Evolutionary conservation across 2,113 vertebrate species (phyloP), one percentile per base, ranked within the genome.

Genomic region (Penelope pileata): DNA sequence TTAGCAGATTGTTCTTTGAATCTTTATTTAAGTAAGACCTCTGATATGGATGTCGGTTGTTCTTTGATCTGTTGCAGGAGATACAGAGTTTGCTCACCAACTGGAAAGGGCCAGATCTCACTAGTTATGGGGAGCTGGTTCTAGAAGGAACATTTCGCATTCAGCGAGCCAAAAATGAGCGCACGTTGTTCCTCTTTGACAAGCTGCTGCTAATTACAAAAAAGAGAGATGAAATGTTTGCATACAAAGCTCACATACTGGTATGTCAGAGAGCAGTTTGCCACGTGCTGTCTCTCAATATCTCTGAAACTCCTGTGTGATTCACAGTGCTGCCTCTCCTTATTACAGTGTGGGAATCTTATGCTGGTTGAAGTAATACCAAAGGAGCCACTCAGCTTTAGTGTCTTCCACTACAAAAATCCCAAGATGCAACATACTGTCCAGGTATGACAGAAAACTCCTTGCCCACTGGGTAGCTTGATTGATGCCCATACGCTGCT

Each of bases 331-430:
- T 73, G 26, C 24, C 42, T 97, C 21, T 96, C 26, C 93, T 32
- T 59, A 6, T 88, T 96, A 23, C 96, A 99, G 99, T 99, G 99
- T 83, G 99, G 99, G 92, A 99, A 99, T 96, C 98, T 99, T 93
- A 99, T 99, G 99, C 98, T 99, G n/a, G 99, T 99, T 90, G 99
- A 99, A 88, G 97, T 99, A 74, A 99, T 99, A 86, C 99, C 99
- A 13, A 99, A 99, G 95, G 99, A 99, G 66, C 99, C 99, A 0
- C 98, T 99, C 89, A 99, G 99, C 95, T 99, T 99, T 97, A 99
- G 98, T 4, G 98, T 99, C 84, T 99, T 99, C 96, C 99, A 99
- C 96, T 99, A 99, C 97, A 99, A 99, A 98, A 99, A 99, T 94
- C 99, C 99, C 91, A 99, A 99, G 98, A 98, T 99, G 81, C 99